A percentile compares a stretch with the other conserved stretches of the same genome.
These are phyloP conservation scores for Clanis bilineata DNA, from an alignment of 2,888 invertebrate genomes.

Conservation along the genomic window DNA sequence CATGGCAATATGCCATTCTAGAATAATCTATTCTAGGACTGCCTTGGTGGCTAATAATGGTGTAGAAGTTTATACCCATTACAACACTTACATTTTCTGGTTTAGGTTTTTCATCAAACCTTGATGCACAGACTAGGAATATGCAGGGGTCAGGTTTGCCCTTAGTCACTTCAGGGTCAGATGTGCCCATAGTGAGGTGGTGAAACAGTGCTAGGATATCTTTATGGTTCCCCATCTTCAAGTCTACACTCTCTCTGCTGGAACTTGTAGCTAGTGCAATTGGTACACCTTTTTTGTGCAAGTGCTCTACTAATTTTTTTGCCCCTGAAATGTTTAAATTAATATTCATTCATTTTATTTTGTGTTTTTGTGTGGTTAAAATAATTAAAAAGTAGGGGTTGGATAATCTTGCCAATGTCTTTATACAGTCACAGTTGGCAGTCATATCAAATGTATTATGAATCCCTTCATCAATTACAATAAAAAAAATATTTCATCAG, in stretches of 20 bases:
- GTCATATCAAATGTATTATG: too few species aligned
- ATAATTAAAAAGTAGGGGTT: too few species aligned
- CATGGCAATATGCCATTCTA: too few species aligned
- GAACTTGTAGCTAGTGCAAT: slow-evolving; percentile 95
- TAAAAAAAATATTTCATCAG: too few species aligned
- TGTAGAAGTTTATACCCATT: too few species aligned
- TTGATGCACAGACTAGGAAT: slow-evolving; percentile 88
- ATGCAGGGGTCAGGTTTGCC: slow-evolving; percentile 96
- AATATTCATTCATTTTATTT: too few species aligned
- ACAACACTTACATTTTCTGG: slow-evolving; percentile 76
- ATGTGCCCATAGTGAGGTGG: slow-evolving; percentile 90
- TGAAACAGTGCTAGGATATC: slow-evolving; percentile 85
- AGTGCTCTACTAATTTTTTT: slow-evolving; percentile 87
- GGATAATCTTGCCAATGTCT: too few species aligned
- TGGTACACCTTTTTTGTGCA: slow-evolving; percentile 87
- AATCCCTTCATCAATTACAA: too few species aligned
- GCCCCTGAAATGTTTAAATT: slow-evolving; percentile 83
- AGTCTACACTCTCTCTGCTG: slow-evolving; percentile 85
- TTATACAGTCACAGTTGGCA: too few species aligned
- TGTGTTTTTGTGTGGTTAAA: too few species aligned
- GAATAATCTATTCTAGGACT: too few species aligned
- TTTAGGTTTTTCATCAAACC: slow-evolving; percentile 86
- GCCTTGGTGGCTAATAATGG: too few species aligned
- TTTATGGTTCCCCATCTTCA: slow-evolving; percentile 86
- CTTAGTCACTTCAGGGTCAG: slow-evolving; percentile 90